These are phyloP conservation scores for Watsonalla binaria DNA, from an alignment of 2,888 invertebrate genomes.

Conservation along the genomic window DNA sequence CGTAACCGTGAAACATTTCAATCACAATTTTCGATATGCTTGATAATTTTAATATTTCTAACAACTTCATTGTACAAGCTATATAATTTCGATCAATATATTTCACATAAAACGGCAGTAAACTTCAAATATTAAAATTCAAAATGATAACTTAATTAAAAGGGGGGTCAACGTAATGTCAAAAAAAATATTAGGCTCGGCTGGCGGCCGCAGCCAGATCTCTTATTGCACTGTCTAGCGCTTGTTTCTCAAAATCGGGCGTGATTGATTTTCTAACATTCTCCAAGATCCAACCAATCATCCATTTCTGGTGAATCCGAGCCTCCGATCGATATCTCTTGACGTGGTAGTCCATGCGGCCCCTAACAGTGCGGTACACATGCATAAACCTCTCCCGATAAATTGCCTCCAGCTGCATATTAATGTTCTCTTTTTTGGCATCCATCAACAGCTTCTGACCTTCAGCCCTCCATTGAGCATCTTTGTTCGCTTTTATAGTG, in stretches of 20 bases:
- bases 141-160: neutral
- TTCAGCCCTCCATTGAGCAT: constrained; percentile 85
- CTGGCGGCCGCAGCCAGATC: constrained; percentile 86
- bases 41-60: neutral
- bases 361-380: constrained; percentile 81
- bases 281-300: constrained; percentile 93
- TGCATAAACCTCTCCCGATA: constrained; percentile 83
- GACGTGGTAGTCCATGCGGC: constrained; percentile 92
- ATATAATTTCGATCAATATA: neutral
- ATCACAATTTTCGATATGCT: neutral
- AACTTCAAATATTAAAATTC: neutral
- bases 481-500: constrained; percentile 80
- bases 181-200: neutral
- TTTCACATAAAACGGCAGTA: neutral
- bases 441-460: constrained; percentile 87
- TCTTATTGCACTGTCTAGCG: constrained; percentile 89
- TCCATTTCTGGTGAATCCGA: constrained; percentile 93
- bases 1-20: neutral
- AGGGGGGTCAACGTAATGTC: neutral
- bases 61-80: neutral
- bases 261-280: constrained; percentile 88
- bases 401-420: constrained; percentile 94
- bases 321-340: constrained; percentile 87
- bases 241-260: constrained; percentile 92
- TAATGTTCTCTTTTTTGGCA: constrained; percentile 94